These are phyloP conservation scores for Caenorhabditis imperialis DNA, from an alignment of 2,888 invertebrate species.

Conservation along the genomic window DNA sequence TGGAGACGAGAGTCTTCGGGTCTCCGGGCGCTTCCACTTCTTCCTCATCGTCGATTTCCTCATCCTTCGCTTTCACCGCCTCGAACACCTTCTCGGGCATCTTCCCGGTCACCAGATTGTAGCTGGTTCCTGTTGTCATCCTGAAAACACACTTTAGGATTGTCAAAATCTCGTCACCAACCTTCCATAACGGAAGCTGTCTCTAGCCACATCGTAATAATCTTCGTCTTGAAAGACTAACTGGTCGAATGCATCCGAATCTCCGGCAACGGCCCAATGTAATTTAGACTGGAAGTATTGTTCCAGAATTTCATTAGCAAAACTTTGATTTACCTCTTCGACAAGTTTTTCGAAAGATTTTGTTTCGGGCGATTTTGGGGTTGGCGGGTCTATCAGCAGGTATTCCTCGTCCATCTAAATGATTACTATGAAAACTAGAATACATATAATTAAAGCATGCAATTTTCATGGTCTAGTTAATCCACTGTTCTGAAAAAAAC, in stretches of 20 bases:
- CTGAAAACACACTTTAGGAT: constrained; percentile 1
- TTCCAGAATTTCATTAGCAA: not conserved
- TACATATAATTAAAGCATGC: too few species aligned
- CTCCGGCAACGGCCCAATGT: not conserved
- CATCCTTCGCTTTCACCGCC: constrained; percentile 35
- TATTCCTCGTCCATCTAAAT: too few species aligned
- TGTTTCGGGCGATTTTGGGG: too few species aligned
- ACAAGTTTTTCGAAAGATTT: constrained; percentile 30
- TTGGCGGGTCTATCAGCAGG: too few species aligned
- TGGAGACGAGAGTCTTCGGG: constrained; percentile 2
- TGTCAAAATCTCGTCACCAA: not conserved
- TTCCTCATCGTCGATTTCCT: constrained; percentile 31
- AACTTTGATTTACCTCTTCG: constrained; percentile 9
- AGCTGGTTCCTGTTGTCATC: constrained; percentile 33
- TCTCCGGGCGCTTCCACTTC: constrained; percentile 18
- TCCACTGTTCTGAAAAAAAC: too few species aligned
- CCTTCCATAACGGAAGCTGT: constrained; percentile 52
- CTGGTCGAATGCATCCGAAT: constrained; percentile 10
- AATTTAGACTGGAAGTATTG: constrained; percentile 23
- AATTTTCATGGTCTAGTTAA: too few species aligned
- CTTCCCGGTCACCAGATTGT: constrained; percentile 45
- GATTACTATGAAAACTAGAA: too few species aligned
- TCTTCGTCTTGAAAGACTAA: constrained; percentile 22
- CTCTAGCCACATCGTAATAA: constrained; percentile 31
- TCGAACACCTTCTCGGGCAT: constrained; percentile 31